These are phyloP conservation scores for Engraulis encrasicolus DNA, from an alignment of 2,113 vertebrate genomes.

Conservation along the genomic window DNA sequence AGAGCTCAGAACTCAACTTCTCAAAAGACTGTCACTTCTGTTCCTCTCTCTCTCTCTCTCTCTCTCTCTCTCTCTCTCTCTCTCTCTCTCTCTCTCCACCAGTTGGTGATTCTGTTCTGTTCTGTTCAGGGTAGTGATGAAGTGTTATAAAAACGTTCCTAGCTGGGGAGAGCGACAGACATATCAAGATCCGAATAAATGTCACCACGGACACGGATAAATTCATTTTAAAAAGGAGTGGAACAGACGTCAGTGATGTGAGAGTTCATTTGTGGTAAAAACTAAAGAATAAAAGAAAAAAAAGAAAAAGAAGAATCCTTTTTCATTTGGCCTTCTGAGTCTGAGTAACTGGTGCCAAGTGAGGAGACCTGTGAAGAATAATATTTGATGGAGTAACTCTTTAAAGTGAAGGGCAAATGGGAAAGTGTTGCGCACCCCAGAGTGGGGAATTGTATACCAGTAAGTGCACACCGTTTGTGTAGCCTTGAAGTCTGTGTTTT, in stretches of 20 bases:
- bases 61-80: too few relatives aligned
- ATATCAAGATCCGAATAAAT: not conserved
- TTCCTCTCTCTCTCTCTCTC: too few relatives aligned
- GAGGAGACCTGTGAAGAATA: not conserved
- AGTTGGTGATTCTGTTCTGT: too few relatives aligned
- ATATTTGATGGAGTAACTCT: not conserved
- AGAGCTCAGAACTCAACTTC: conserved; percentile 34
- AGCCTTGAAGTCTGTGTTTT: not conserved
- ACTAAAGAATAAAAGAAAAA: too few relatives aligned
- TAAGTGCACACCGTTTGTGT: not conserved
- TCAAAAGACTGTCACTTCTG: conserved; percentile 25
- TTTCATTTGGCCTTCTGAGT: not conserved
- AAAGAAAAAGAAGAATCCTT: too few relatives aligned
- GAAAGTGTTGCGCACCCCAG: too few relatives aligned
- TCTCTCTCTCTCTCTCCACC: not conserved
- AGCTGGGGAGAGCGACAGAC: not conserved
- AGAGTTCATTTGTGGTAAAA: not conserved
- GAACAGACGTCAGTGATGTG: not conserved
- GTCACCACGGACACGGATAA: not conserved
- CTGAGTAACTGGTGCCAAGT: not conserved
- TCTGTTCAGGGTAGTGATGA: not conserved
- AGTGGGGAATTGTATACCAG: too few relatives aligned
- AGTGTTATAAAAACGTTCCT: not conserved
- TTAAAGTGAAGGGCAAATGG: too few relatives aligned
- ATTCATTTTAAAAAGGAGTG: not conserved